A percentile compares a stretch with the other conserved stretches of the same genome.
Conservation (phyloP, 2,113 vertebrate genomes). For the Tinamus guttatus region DNA sequence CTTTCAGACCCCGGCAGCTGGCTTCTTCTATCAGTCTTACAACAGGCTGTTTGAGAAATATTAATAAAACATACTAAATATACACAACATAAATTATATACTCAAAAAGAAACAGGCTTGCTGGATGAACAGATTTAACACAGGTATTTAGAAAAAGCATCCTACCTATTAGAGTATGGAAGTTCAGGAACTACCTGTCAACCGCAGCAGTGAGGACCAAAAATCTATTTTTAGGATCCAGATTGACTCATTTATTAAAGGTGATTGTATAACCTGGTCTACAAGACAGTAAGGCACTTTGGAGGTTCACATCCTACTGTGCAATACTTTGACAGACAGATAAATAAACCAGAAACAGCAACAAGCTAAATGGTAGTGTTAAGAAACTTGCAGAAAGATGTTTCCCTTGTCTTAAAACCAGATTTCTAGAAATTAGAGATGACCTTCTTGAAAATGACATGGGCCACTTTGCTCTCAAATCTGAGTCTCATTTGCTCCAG, state of each 20-base stretch:
- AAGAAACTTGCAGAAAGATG: not conserved
- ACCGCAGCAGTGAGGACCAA: not conserved
- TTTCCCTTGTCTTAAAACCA: fast-evolving
- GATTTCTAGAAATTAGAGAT: not conserved
- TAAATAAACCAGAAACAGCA: not conserved
- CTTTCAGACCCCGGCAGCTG: slow-evolving; percentile 89
- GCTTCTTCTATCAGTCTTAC: slow-evolving; percentile 95
- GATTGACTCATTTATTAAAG: not conserved
- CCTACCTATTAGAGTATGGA: not conserved
- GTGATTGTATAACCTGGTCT: not conserved
- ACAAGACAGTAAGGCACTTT: not conserved
- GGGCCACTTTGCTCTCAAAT: not conserved
- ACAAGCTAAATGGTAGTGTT: not conserved
- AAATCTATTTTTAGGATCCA: not conserved
- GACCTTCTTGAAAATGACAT: not conserved
- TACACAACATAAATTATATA: fast-evolving
- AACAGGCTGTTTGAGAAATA: slow-evolving; percentile 83
- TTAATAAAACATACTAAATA: not conserved
- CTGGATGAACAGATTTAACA: not conserved
- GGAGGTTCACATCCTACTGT: fast-evolving
- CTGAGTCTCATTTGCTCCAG: not conserved
- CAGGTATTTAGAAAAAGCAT: not conserved
- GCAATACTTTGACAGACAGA: not conserved
- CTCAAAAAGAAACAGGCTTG: not conserved
- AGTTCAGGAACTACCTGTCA: not conserved